A percentile compares a stretch with the other conserved stretches of the same genome.
phyloP scores from a whole-genome alignment of 2,113 vertebrate genomes.

The Alethe diademata region DNA sequence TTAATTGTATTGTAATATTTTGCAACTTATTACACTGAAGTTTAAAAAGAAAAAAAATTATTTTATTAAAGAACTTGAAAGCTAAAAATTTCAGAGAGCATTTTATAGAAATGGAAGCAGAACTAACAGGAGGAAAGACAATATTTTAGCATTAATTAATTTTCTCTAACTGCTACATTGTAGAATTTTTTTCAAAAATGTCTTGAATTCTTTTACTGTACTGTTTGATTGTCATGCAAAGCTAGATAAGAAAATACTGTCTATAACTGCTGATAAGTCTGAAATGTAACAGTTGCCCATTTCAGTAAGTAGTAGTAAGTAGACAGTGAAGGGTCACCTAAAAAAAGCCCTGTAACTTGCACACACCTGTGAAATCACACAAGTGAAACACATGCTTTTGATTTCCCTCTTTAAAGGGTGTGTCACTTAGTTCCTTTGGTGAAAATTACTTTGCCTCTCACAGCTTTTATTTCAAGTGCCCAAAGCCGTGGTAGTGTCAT shows the following conservation, averaged over 20 bases:
- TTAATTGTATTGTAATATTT: not conserved
- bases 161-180: not conserved
- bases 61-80: not conserved
- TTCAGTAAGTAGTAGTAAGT: not conserved
- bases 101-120: not conserved
- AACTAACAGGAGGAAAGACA: not conserved
- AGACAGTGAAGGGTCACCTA: not conserved
- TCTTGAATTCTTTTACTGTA: not conserved
- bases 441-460: not conserved
- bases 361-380: not conserved
- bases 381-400: not conserved
- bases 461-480: not conserved
- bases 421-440: not conserved
- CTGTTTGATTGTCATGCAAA: not conserved
- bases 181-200: not conserved
- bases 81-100: not conserved
- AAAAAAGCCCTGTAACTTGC: not conserved
- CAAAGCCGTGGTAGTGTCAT: not conserved
- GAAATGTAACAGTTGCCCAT: not conserved
- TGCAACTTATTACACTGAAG: not conserved
- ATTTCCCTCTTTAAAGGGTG: not conserved
- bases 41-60: not conserved
- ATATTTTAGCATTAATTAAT: not conserved
- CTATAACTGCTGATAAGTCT: not conserved
- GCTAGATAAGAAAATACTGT: constrained; percentile 6